Base-by-base conservation (phyloP, 1,140 invertebrate species). In the Papilio helenus region DNA sequence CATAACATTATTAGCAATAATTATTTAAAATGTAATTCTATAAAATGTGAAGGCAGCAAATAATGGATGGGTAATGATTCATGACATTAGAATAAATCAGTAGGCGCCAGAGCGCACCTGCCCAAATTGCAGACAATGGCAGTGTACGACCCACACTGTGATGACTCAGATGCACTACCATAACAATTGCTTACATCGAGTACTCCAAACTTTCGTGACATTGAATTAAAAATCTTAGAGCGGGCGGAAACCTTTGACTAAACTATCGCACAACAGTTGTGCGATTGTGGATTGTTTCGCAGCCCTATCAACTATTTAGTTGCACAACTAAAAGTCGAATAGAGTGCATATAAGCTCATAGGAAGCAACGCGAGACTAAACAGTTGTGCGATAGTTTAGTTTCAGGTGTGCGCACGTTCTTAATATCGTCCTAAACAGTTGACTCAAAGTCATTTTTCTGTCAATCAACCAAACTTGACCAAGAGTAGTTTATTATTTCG, bases 61-160 rank as follows among this genome's bases (percentile, higher is more conserved):
- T 34, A 72, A 72, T 46, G 4, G 72, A 26, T 74, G 29, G 34
- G 14, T 72, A 49, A 73, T 73, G 72, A 74, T 9, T 74, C 72
- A 74, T 20, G 72, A 46, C 4, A 14, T n/a, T n/a, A 42, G 39
- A 44, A 42, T 44, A 74, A 74, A 51, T 26, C n/a, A 49, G 72
- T 23, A 49, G 44, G 44, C 72, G 44, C 44, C 42, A 49, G n/a
- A 51, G 79, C 80, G 76, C 85, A 89, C 87, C 87, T 88, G 87
- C 80, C 84, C 49, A 83, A 87, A 83, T 83, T 55, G 29, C 73
- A 74, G 72, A 89, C 86, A 89, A 89, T 89, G 79, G 83, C 74
- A 86, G 84, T 86, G 82, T 85, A 71, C 73, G 68, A 77, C 89
- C 89, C 84, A 91, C 89, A 42, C 72, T 71, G 58, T 74, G 84